Evolutionary conservation across 2,888 invertebrate genomes (phyloP), one percentile per base, ranked within the genome.

Genomic region (Chaetogeoica ovagalla): DNA sequence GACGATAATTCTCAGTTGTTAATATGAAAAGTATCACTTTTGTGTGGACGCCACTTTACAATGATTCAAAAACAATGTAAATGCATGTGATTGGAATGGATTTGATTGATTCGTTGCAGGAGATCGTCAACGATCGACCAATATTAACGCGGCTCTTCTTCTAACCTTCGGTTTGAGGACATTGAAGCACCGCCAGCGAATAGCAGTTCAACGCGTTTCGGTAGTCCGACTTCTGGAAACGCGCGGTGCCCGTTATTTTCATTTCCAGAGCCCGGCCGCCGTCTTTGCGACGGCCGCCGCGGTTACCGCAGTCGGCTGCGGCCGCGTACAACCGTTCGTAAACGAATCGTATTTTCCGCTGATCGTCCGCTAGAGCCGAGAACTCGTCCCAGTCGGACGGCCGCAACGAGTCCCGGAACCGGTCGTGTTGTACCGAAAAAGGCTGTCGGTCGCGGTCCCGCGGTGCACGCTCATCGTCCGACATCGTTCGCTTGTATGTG

Each of bases 161-260:
- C 88, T 87, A 93, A 55, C 94, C 90, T 87, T 90, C 89, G 84
- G 90, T 89, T 17, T 94, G 93, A 85, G 91, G 88, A 63, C 70
- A 79, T 72, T 89, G 87, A 39, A 92, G 86, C 85, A 93, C 91
- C 83, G 91, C 91, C 84, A 89, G 89, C 82, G 90, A 91, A 86
- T 95, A 95, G 65, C 90, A 86, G 55, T 90, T 87, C 85, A 94
- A 87, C 1, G 95, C 93, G 83, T 89, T 89, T 52, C 86, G 85
- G 88, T 91, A 93, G 83, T 93, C 90, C 75, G 91, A 91, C 83
- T 89, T 89, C 83, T 91, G 91, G 84, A 94, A 95, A 8, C 90
- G 90, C 82, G 88, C 87, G 85, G 94, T 94, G 5, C 94, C 95
- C 1, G 55, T 37, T 19, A 43, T 55, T 55, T 79, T 79, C 60